Percentiles rank a stretch among this genome's conserved stretches.
Evolutionary conservation across 2,797 vertebrate genomes (phyloP).

Genomic region (Darevskia nairensis): DNA sequence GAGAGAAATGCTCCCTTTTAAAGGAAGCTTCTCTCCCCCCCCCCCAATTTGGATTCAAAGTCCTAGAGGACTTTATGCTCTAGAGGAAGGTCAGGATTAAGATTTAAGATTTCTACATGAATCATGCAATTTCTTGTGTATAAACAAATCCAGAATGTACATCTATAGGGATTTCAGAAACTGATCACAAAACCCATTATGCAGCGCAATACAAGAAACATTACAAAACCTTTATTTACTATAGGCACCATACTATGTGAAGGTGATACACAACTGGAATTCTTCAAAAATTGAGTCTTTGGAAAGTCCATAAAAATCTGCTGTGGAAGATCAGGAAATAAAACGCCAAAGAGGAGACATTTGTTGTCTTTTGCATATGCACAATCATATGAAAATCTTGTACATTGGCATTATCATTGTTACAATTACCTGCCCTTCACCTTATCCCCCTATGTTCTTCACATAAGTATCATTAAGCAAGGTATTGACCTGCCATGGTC

Average conservation of each 20-base stretch:
- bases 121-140: not conserved
- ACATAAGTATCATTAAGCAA: not conserved
- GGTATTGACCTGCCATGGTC: not conserved
- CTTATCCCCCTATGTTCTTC: not conserved
- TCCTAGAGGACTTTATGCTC: no score
- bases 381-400: not conserved
- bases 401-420: not conserved
- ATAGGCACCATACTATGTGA: fast-evolving
- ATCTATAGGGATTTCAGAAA: not conserved
- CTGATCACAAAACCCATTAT: not conserved
- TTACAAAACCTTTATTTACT: no score
- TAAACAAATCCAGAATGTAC: not conserved
- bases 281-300: no score
- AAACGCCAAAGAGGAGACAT: not conserved
- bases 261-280: not conserved
- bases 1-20: no score
- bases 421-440: no score
- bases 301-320: not conserved
- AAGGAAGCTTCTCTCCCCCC: no score
- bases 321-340: not conserved
- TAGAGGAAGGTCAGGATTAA: not conserved
- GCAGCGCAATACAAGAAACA: not conserved
- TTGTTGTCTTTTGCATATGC: not conserved
- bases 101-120: not conserved
- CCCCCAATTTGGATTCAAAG: no score